phyloP scores from a whole-genome alignment of 2,888 invertebrate species.

The Stenodema calcarata region DNA sequence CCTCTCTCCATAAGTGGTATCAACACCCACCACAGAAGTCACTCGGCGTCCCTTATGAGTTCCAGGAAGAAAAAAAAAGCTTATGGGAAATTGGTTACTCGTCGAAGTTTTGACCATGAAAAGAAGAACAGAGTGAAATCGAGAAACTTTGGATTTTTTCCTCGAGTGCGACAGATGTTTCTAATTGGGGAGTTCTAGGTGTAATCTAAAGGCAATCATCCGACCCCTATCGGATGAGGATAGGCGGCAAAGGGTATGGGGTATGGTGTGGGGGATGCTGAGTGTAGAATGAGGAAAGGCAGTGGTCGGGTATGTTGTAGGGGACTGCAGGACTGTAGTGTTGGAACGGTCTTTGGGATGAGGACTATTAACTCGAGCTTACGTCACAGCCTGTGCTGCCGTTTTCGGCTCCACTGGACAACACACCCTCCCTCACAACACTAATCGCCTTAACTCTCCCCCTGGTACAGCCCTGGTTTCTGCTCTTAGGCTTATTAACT shows the following conservation, averaged over 20 bases:
- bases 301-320: too few species aligned
- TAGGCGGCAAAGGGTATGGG: background rate
- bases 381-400: slow-evolving; percentile 18
- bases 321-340: background rate
- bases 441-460: background rate
- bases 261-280: background rate
- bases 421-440: background rate
- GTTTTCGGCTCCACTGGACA: slow-evolving; percentile 32
- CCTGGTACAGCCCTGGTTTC: background rate
- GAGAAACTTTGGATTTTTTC: background rate
- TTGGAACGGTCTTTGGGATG: background rate
- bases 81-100: too few species aligned
- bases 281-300: background rate
- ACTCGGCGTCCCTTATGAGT: too few species aligned
- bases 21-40: too few species aligned
- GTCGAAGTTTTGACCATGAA: background rate
- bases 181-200: slow-evolving; percentile 30
- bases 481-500: background rate
- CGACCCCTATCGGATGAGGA: background rate
- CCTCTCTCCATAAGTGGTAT: too few species aligned
- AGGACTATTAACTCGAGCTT: slow-evolving; percentile 25
- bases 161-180: slow-evolving; percentile 9
- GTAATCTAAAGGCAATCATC: slow-evolving; percentile 29
- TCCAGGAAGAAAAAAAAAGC: too few species aligned
- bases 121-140: background rate